Evolutionary conservation across 2,888 invertebrate genomes (phyloP), one percentile per base, ranked within the genome.

Genomic region (Synanthedon myopaeformis): DNA sequence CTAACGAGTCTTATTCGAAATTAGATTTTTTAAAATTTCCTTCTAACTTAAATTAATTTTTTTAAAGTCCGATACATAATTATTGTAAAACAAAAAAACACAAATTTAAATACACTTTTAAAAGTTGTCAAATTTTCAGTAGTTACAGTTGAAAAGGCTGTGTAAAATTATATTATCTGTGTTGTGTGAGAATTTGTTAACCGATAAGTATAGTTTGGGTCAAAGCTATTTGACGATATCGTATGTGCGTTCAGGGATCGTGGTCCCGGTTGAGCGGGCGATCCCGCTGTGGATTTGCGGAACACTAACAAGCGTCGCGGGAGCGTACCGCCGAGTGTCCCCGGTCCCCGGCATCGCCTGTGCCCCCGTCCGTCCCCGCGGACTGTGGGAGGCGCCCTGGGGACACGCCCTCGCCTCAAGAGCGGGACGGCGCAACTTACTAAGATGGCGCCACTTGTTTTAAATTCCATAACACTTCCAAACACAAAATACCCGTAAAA

Each of bases 391-490:
- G 82, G 82, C 73, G 82, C 86, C 83, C 84, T 70, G 66, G 84
- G 85, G 84, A 84, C 87, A 89, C 89, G 88, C 89, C 89, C 88
- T 88, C 88, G 84, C 82, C 85, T 77, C 83, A 73, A 79, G 88
- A 88, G 88, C 83, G 75, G 76, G 85, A 87, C 78, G 62, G 72
- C 76, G 72, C 72, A 72, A 83, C 70, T 63, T 59, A 52, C 64
- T 61, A 62, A 80, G 85, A 67, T 79, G 85, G 85, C 85, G 85
- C 85, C 82, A 83, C 84, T 74, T 68, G 54, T 57, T 56, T 63
- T n/a, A 54, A 41, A 55, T 41, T 55, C 58, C 59, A 59, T 51
- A 41, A 12, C 42, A 49, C 56, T 61, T 60, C 52, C 49, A 53
- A 59, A 60, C 60, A 60, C 59, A 55, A 64, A 63, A 58, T 35